phyloP scores from a whole-genome alignment of 2,888 invertebrate species.

The Octonoba sinensis region DNA sequence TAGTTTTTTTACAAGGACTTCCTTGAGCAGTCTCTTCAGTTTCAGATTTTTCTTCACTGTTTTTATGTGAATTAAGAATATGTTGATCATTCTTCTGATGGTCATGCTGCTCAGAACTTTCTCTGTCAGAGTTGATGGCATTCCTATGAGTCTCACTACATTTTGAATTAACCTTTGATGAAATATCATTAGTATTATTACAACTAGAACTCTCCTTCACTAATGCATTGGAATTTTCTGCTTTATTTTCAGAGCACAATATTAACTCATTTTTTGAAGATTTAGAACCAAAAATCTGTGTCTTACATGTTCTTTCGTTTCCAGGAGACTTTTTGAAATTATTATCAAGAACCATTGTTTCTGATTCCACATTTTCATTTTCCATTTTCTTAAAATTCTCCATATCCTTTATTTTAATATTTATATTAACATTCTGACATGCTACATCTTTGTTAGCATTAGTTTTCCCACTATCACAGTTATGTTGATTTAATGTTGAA shows the following conservation, averaged over 20 bases:
- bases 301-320: background rate
- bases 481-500: background rate
- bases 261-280: too few species aligned
- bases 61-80: background rate
- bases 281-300: background rate
- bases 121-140: background rate
- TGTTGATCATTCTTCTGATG: too few species aligned
- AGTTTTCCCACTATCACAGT: background rate
- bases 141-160: too few species aligned
- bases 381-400: conserved; percentile 3
- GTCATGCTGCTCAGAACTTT: too few species aligned
- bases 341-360: conserved; percentile 37
- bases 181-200: too few species aligned
- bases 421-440: background rate
- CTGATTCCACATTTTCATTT: conserved; percentile 29
- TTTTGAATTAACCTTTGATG: too few species aligned
- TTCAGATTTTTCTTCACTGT: background rate
- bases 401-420: background rate
- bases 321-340: background rate
- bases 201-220: background rate
- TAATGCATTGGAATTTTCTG: background rate
- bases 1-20: too few species aligned
- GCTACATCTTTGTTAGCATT: background rate
- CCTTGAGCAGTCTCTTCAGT: background rate
- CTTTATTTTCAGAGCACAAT: too few species aligned